Evolutionary conservation across 2,797 vertebrate species (phyloP).

Genomic region (Leuciscus waleckii): DNA sequence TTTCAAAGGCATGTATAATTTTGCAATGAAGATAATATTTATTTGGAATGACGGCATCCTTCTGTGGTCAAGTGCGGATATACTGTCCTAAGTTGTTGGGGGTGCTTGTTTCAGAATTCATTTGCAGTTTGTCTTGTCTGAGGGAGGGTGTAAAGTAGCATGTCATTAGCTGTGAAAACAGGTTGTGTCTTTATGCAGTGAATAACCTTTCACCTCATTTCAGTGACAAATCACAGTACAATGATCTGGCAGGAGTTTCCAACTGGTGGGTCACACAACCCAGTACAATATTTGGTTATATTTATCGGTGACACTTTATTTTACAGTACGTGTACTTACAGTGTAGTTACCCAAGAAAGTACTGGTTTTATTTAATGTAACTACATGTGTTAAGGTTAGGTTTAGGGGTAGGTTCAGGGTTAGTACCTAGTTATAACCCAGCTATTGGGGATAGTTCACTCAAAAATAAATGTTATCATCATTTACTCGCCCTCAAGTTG

Average conservation of each 20-base stretch:
- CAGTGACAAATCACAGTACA: background rate
- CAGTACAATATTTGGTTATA: background rate
- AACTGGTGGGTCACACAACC: background rate
- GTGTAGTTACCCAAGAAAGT: background rate
- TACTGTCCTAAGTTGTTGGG: background rate
- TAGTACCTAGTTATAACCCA: too few relatives aligned
- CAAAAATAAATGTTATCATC: too few relatives aligned
- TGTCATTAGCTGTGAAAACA: background rate
- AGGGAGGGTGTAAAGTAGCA: background rate
- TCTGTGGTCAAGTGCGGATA: conserved; percentile 15
- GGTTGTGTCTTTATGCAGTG: conserved; percentile 16
- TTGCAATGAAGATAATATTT: conserved; percentile 62
- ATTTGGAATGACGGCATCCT: conserved; percentile 58
- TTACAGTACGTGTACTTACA: background rate
- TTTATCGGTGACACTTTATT: background rate
- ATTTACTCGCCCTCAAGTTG: too few relatives aligned
- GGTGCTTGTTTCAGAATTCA: background rate
- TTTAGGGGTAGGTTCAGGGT: too few relatives aligned
- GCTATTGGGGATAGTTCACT: too few relatives aligned
- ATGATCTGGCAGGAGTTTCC: background rate
- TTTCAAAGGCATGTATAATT: conserved; percentile 66
- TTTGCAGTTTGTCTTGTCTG: background rate
- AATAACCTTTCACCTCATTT: conserved; percentile 62
- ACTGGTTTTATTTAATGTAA: too few relatives aligned
- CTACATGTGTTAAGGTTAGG: too few relatives aligned